Percentiles rank a stretch among this genome's conserved stretches.
Conservation (phyloP, 2,888 invertebrate species). For the Rhagium mordax region DNA sequence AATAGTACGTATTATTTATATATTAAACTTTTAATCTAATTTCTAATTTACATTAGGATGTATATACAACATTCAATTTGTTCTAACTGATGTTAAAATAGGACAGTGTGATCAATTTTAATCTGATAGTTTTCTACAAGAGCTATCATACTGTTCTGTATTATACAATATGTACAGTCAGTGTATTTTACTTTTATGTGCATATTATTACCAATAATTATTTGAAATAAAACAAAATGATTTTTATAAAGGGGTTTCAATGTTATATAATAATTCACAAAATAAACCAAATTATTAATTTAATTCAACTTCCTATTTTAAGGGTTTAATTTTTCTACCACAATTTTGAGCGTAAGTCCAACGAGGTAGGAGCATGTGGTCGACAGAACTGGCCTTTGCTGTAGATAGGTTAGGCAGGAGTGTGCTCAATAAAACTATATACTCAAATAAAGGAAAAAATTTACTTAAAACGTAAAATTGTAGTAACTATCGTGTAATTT, state of each 20-base stretch:
- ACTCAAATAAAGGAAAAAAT: too few species aligned
- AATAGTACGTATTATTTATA: constrained; percentile 50
- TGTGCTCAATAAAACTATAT: too few species aligned
- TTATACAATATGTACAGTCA: constrained; percentile 60
- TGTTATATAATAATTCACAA: background rate
- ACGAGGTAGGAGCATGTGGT: too few species aligned
- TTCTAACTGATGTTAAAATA: constrained; percentile 26
- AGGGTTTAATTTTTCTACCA: too few species aligned
- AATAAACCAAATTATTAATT: too few species aligned
- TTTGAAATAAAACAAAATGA: constrained; percentile 50
- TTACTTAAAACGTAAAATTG: too few species aligned
- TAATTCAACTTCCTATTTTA: too few species aligned
- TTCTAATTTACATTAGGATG: constrained; percentile 46
- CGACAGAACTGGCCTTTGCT: too few species aligned
- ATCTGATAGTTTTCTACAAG: constrained; percentile 52
- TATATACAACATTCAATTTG: constrained; percentile 50
- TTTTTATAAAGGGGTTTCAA: constrained; percentile 26
- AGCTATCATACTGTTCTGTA: constrained; percentile 57
- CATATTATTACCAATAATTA: constrained; percentile 58
- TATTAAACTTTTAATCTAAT: constrained; percentile 48
- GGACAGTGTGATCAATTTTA: constrained; percentile 55
- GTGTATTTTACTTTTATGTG: constrained; percentile 61
- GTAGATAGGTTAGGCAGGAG: too few species aligned
- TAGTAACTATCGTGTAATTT: too few species aligned
- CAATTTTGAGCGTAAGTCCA: too few species aligned